Percentiles rank a stretch among this genome's conserved stretches.
Conservation (phyloP, 2,797 vertebrate species). For the Lophius americanus region DNA sequence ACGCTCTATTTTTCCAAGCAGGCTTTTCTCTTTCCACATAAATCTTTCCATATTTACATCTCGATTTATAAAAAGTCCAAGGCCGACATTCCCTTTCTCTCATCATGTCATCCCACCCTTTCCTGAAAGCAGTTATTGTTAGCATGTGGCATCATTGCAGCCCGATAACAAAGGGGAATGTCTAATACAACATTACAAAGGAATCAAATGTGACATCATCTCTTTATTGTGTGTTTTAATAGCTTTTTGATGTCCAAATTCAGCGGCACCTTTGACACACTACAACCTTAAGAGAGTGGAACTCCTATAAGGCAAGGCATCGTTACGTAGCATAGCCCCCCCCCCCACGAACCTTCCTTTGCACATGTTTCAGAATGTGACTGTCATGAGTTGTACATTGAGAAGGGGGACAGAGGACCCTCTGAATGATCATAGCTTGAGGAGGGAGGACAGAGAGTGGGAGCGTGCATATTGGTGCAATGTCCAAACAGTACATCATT, state of each 20-base stretch:
- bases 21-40: conserved; percentile 60
- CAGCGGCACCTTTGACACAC: conserved; percentile 53
- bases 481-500: conserved; percentile 60
- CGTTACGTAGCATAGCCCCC: conserved; percentile 72
- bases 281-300: conserved; percentile 71
- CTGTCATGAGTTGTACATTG: conserved; percentile 69
- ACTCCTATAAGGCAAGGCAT: conserved; percentile 56
- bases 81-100: conserved; percentile 66
- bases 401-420: conserved; percentile 73
- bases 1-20: conserved; percentile 49
- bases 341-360: conserved; percentile 39
- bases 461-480: conserved; percentile 32
- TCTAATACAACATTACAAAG: conserved; percentile 29
- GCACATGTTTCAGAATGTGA: conserved; percentile 80
- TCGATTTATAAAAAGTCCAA: conserved; percentile 69
- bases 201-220: conserved; percentile 60
- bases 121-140: conserved; percentile 73
- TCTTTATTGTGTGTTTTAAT: conserved; percentile 47
- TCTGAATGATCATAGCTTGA: conserved; percentile 64
- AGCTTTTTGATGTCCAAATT: conserved; percentile 56
- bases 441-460: conserved; percentile 41
- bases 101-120: conserved; percentile 72
- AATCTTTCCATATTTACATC: conserved; percentile 74
- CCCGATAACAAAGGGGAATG: conserved; percentile 62
- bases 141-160: conserved; percentile 54